These are phyloP conservation scores for mouse (Mus musculus) DNA, from an alignment of 2,113 vertebrate genomes.

Conservation along the genomic window GRCm39 chr2:66324501-66325000, in stretches of 20 bases:
- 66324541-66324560: background rate
- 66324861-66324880: constrained; percentile 27
- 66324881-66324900: constrained; percentile 7
- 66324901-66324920: background rate
- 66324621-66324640: background rate
- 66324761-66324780: background rate
- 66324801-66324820: background rate
- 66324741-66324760: background rate
- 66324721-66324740: background rate
- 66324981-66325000: constrained; percentile 98
- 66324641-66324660: background rate
- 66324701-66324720: background rate
- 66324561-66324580: background rate
- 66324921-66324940: background rate
- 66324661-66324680: background rate
- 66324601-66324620: background rate
- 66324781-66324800: background rate
- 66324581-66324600: background rate
- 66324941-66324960: constrained; percentile 81
- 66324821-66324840: background rate
- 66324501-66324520: background rate
- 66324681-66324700: background rate
- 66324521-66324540: background rate
- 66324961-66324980: constrained; percentile 91
- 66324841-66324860: constrained; percentile 35